Conservation (phyloP, 2,113 vertebrate species). For the Odobenus rosmarus region DNA sequence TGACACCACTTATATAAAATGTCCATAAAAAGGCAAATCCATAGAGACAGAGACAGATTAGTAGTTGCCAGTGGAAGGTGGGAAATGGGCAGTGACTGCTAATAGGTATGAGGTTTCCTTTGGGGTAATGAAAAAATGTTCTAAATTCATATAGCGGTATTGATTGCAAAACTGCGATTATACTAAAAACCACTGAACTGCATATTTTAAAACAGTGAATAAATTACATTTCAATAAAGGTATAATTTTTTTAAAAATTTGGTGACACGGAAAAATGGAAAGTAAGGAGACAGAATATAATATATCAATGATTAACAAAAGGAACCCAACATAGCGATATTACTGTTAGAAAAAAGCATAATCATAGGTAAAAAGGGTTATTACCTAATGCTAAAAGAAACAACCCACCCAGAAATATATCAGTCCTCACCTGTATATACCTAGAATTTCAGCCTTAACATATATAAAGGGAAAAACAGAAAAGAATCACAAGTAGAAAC, state of each 20-base stretch:
- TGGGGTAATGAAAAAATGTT: neutral
- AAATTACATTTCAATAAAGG: conserved; percentile 28
- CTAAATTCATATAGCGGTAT: neutral
- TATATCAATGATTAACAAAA: conserved; percentile 22
- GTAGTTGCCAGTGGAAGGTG: neutral
- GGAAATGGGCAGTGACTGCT: neutral
- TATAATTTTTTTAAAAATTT: neutral
- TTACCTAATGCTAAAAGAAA: conserved; percentile 46
- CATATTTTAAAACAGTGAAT: neutral
- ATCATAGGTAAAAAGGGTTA: neutral
- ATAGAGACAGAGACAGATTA: neutral
- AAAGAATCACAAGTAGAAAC: neutral
- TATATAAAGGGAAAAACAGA: neutral
- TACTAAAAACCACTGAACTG: neutral
- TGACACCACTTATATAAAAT: neutral
- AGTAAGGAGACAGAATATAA: neutral
- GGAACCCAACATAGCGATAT: neutral
- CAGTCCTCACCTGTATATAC: neutral
- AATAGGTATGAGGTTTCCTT: neutral
- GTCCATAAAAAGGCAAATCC: neutral
- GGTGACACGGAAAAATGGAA: neutral
- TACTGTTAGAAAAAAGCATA: neutral
- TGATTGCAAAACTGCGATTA: neutral
- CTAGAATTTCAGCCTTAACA: conserved; percentile 51
- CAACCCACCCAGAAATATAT: neutral